These are phyloP conservation scores for Formica aserva DNA, from an alignment of 2,888 invertebrate species.

Conservation along the genomic window DNA sequence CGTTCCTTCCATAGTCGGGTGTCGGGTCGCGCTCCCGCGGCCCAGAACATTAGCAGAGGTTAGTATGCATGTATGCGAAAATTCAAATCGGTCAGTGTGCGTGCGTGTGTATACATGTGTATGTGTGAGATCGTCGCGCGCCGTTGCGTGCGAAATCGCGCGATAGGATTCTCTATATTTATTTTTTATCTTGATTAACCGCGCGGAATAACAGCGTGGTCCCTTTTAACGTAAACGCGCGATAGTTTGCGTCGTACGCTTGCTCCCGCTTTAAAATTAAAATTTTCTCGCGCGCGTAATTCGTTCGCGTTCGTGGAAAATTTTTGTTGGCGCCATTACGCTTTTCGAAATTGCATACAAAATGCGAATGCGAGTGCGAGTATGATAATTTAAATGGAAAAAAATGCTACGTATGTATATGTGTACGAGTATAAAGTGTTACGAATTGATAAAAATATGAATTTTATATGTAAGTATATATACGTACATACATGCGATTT, in stretches of 20 bases:
- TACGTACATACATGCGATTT: background rate
- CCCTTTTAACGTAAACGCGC: background rate
- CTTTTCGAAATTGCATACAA: background rate
- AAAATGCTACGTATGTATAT: background rate
- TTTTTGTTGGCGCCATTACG: background rate
- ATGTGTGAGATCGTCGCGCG: background rate
- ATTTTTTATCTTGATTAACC: background rate
- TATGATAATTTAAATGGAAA: background rate
- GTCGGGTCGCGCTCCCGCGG: slow-evolving; percentile 76
- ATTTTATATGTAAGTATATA: background rate
- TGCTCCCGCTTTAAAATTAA: background rate
- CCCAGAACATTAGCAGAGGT: slow-evolving; percentile 75
- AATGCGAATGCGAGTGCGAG: background rate
- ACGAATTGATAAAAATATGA: background rate
- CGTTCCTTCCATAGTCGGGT: slow-evolving; percentile 67
- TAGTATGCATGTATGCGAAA: slow-evolving; percentile 62
- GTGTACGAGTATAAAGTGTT: background rate
- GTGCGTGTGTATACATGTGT: background rate
- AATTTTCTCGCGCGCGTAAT: slow-evolving; percentile 14
- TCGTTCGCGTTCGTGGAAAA: background rate
- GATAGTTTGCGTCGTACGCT: background rate
- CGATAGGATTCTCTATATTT: background rate
- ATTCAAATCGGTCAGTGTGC: slow-evolving; percentile 59
- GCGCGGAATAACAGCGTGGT: slow-evolving; percentile 1
- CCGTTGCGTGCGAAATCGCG: slow-evolving; percentile 8